phyloP scores from a whole-genome alignment of 2,797 vertebrate species.

The Sphenodon punctatus region DNA sequence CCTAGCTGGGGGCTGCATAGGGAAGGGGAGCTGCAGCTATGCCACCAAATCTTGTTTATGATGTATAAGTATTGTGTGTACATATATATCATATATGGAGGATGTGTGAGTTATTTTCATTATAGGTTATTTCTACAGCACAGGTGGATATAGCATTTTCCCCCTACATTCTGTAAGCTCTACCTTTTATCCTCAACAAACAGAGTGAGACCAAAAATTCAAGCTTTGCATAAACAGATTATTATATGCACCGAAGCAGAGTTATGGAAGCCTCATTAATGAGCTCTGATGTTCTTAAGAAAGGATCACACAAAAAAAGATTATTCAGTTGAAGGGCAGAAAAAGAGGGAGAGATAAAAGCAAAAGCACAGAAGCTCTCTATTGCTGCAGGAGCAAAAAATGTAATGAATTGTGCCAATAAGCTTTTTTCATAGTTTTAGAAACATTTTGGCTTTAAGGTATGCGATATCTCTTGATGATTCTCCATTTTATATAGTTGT shows the following conservation, averaged over 20 bases:
- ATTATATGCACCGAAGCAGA: background rate
- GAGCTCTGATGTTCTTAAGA: background rate
- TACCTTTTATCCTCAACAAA: background rate
- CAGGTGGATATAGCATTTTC: background rate
- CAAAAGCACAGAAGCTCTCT: background rate
- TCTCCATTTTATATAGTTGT: background rate
- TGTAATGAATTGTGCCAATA: conserved; percentile 4
- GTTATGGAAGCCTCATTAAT: background rate
- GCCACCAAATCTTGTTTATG: no score
- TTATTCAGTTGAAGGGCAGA: background rate
- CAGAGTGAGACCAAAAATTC: background rate
- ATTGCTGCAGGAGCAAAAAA: background rate
- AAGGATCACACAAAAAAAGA: background rate
- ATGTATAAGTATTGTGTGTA: no score
- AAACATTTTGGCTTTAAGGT: background rate
- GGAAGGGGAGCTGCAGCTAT: no score
- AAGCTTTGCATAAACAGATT: background rate
- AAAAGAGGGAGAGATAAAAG: background rate
- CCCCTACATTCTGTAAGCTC: background rate
- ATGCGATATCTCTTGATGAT: background rate
- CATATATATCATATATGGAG: no score
- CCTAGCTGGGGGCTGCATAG: no score
- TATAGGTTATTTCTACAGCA: background rate
- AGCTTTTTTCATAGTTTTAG: conserved; percentile 1
- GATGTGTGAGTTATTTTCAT: no score